Evolutionary conservation across 2,797 vertebrate species (phyloP).

Genomic region (Echeneis naucrates): DNA sequence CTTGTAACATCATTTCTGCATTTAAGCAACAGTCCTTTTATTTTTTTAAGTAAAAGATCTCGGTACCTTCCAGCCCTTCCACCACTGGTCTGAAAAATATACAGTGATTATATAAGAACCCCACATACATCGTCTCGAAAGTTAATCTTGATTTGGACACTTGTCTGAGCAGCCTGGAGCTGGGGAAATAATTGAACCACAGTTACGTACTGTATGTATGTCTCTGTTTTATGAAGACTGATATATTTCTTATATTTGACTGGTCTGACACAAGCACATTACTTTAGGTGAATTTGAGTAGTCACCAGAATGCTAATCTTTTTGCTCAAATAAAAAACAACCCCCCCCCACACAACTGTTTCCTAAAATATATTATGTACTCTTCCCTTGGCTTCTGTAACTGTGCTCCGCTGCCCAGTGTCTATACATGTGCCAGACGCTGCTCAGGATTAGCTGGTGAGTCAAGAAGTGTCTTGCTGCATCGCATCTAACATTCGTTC

Average conservation of each 20-base stretch:
- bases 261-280: neutral
- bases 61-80: neutral
- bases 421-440: slow-evolving; percentile 50
- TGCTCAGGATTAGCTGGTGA: slow-evolving; percentile 53
- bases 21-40: neutral
- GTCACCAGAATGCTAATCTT: slow-evolving; percentile 22
- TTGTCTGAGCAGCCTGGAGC: slow-evolving; percentile 2
- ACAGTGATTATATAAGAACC: neutral
- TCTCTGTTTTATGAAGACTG: slow-evolving; percentile 14
- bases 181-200: slow-evolving; percentile 3
- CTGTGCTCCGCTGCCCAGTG: slow-evolving; percentile 45
- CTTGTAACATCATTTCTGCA: neutral
- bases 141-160: slow-evolving; percentile 5
- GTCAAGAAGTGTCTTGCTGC: slow-evolving; percentile 52
- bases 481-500: slow-evolving; percentile 27
- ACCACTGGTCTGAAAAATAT: neutral
- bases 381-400: slow-evolving; percentile 36
- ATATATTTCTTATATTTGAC: slow-evolving; percentile 20
- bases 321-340: slow-evolving; percentile 25
- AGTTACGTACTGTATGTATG: slow-evolving; percentile 7
- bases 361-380: slow-evolving; percentile 40
- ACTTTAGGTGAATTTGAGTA: slow-evolving; percentile 34
- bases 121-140: neutral
- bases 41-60: neutral
- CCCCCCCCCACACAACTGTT: slow-evolving; percentile 28